Conservation (phyloP, 2,113 vertebrate genomes). For the Numenius arquata region DNA sequence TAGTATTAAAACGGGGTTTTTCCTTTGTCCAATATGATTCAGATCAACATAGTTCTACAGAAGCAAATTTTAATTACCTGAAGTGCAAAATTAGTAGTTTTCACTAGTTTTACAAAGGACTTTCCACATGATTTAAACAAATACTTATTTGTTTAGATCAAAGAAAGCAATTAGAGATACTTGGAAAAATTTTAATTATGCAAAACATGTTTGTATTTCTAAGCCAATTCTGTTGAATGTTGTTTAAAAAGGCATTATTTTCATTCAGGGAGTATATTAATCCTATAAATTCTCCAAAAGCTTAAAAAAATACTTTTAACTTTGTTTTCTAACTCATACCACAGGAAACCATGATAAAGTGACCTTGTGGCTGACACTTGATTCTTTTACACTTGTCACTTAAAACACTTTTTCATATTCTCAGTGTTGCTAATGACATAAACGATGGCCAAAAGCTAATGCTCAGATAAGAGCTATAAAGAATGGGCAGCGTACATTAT, state of each 20-base stretch:
- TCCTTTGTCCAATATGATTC: not conserved
- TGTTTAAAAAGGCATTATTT: not conserved
- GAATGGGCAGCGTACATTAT: not conserved
- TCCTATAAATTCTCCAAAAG: not conserved
- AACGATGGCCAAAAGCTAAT: not conserved
- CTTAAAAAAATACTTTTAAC: not conserved
- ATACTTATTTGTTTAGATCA: not conserved
- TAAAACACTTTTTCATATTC: not conserved
- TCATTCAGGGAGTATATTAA: not conserved
- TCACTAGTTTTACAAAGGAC: not conserved
- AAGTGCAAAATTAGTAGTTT: not conserved
- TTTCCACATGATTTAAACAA: not conserved
- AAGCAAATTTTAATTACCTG: not conserved
- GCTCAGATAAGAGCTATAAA: not conserved
- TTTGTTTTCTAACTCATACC: not conserved
- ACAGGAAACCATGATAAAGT: not conserved
- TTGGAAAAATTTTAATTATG: not conserved
- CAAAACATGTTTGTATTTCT: not conserved
- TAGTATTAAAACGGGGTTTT: not conserved
- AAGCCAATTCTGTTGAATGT: not conserved
- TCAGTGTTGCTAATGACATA: not conserved
- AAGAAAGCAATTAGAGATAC: not conserved
- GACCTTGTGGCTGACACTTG: not conserved
- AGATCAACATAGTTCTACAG: not conserved
- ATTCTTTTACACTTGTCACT: not conserved